These are phyloP conservation scores for Enhydra lutris DNA, from an alignment of 2,113 vertebrate species.

Conservation along the genomic window DNA sequence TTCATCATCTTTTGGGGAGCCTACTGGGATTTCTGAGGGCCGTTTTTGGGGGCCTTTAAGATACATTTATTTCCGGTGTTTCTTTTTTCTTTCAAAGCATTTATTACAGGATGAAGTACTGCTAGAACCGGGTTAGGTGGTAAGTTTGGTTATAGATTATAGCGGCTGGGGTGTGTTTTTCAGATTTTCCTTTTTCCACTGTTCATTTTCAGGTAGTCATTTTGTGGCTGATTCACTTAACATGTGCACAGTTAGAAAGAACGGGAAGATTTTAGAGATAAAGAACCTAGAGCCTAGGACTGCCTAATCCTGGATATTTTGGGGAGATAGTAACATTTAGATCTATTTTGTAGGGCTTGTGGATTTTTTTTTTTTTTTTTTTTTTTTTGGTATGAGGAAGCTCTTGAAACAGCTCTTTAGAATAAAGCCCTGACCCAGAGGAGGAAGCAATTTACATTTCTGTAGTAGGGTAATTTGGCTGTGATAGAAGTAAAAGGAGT, in stretches of 20 bases:
- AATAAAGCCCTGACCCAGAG: background rate
- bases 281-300: background rate
- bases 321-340: background rate
- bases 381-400: background rate
- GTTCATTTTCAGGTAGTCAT: constrained; percentile 13
- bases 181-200: background rate
- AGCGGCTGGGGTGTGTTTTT: background rate
- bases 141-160: background rate
- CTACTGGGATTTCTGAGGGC: background rate
- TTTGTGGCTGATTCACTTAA: constrained; percentile 11
- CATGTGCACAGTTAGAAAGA: background rate
- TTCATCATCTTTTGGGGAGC: background rate
- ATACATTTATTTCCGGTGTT: background rate
- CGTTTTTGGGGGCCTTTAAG: background rate
- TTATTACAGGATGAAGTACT: background rate
- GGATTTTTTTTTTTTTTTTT: background rate
- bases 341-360: background rate
- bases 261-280: background rate
- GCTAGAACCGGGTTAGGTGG: background rate
- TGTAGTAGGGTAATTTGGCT: background rate
- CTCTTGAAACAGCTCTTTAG: background rate
- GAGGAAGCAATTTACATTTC: background rate
- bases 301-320: background rate
- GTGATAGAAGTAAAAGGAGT: background rate
- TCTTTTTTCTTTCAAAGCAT: background rate